phyloP scores from a whole-genome alignment of 2,888 invertebrate species.

The Trissoscelio sp. region DNA sequence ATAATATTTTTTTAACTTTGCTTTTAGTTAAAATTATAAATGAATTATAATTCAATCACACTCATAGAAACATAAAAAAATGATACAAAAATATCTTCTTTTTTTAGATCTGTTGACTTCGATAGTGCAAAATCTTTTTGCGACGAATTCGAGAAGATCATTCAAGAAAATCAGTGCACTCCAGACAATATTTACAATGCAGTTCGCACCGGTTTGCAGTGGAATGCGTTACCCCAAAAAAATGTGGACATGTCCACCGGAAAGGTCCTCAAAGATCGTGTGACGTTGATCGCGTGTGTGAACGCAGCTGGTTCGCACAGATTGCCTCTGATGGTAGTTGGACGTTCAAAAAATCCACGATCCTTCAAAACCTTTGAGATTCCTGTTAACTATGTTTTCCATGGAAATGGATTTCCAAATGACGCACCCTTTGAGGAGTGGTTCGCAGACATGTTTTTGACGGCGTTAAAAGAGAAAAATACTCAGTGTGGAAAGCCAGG shows the following conservation, averaged over 20 bases:
- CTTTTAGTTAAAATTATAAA: too few species aligned
- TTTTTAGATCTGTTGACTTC: slow-evolving; percentile 59
- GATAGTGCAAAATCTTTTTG: slow-evolving; percentile 58
- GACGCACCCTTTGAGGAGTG: slow-evolving; percentile 54
- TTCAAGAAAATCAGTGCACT: slow-evolving; percentile 45
- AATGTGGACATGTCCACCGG: slow-evolving; percentile 28
- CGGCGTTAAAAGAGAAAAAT: slow-evolving; percentile 14
- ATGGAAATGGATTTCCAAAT: slow-evolving; percentile 57
- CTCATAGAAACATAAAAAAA: too few species aligned
- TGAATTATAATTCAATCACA: too few species aligned
- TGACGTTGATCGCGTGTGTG: slow-evolving; percentile 53
- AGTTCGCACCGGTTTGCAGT: slow-evolving; percentile 53
- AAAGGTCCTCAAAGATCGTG: slow-evolving; percentile 60
- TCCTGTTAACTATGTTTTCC: slow-evolving; percentile 59
- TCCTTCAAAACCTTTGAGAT: slow-evolving; percentile 59
- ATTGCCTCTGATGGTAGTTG: slow-evolving; percentile 59
- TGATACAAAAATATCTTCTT: not conserved
- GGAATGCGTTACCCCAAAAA: slow-evolving; percentile 56
- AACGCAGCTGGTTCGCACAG: slow-evolving; percentile 58
- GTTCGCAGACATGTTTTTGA: slow-evolving; percentile 57
- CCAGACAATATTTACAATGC: slow-evolving; percentile 60
- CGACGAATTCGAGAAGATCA: slow-evolving; percentile 57
- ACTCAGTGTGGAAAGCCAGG: not conserved
- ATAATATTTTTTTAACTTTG: too few species aligned
- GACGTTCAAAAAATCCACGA: slow-evolving; percentile 57